These are phyloP conservation scores for Diplazon laetatorius DNA, from an alignment of 2,888 invertebrate species.

Conservation along the genomic window DNA sequence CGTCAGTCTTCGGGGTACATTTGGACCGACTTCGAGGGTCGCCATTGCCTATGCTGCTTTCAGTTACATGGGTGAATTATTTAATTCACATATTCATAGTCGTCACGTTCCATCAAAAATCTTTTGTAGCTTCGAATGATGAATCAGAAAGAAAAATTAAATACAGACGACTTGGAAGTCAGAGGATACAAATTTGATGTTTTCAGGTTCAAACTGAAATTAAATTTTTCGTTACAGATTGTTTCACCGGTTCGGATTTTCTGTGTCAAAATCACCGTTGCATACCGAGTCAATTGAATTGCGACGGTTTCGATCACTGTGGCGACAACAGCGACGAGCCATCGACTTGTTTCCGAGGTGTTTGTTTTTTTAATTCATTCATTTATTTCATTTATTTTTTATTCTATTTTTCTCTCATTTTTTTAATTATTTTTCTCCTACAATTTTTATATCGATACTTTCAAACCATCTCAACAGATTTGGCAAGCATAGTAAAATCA, in stretches of 20 bases:
- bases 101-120: constrained; percentile 44
- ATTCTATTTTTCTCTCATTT: no score
- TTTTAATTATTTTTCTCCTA: no score
- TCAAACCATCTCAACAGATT: no score
- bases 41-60: constrained; percentile 89
- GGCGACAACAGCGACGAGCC: constrained; percentile 89
- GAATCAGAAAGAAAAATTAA: no score
- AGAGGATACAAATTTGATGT: neutral
- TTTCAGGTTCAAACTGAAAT: neutral
- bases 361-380: no score
- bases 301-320: constrained; percentile 91
- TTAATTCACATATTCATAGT: no score
- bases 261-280: constrained; percentile 89
- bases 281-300: constrained; percentile 86
- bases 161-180: no score
- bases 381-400: no score
- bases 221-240: constrained; percentile 84
- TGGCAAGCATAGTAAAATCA: no score
- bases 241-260: constrained; percentile 87
- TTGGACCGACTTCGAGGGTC: constrained; percentile 86
- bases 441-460: no score
- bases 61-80: constrained; percentile 86
- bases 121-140: no score
- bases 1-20: constrained; percentile 87
- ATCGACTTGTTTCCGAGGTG: constrained; percentile 85